These are phyloP conservation scores for Ia io DNA, from an alignment of 2,113 vertebrate species.

Conservation along the genomic window DNA sequence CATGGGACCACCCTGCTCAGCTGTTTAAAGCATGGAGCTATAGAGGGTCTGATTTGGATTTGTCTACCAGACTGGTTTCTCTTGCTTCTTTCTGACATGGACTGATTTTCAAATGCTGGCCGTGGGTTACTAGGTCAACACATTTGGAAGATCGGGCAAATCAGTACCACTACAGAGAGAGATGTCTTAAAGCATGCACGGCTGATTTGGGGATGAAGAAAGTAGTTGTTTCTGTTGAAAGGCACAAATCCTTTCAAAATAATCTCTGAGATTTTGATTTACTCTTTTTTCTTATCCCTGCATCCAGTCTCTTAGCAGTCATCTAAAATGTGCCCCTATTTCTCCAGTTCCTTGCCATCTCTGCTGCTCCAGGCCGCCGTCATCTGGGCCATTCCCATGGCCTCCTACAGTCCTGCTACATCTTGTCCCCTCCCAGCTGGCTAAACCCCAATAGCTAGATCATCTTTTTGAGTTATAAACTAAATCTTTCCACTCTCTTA, in stretches of 20 bases:
- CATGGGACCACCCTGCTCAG: not conserved
- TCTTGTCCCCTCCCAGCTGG: not conserved
- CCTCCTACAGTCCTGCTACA: no score
- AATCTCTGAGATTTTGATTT: not conserved
- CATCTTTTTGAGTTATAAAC: not conserved
- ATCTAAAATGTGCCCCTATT: not conserved
- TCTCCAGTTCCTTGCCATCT: not conserved
- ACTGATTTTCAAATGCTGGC: not conserved
- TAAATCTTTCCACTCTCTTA: not conserved
- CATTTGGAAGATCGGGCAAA: not conserved
- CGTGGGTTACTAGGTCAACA: not conserved
- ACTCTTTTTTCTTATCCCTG: not conserved
- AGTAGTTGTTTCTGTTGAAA: not conserved
- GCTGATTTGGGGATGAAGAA: not conserved
- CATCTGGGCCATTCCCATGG: not conserved
- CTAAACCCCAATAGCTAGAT: not conserved
- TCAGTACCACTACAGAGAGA: not conserved
- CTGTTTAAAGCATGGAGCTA: not conserved
- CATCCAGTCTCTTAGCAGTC: not conserved
- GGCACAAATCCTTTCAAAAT: not conserved
- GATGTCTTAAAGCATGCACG: not conserved
- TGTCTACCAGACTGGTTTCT: not conserved
- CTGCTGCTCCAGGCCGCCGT: rapidly evolving
- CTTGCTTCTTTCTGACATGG: not conserved
- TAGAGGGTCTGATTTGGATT: not conserved